Base-by-base conservation (phyloP, 2,113 vertebrate genomes). In the Mormoops blainvillei region DNA sequence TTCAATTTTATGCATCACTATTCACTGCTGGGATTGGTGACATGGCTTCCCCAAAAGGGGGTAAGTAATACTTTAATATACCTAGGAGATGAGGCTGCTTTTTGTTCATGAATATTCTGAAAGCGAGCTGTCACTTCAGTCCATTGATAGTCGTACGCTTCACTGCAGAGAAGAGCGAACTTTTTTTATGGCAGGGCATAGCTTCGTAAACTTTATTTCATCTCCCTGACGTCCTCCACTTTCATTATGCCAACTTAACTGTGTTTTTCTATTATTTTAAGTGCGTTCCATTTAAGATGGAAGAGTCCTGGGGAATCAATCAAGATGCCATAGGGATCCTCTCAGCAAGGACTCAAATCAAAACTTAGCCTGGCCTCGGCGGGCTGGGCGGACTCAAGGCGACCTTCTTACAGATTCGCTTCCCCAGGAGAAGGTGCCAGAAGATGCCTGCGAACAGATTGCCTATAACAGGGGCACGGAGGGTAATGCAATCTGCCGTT, bases 61-160 rank as follows among this genome's bases (percentile, higher is more conserved):
- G 99, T 99, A 98, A 99, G 99, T 98, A 99, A 98, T 99, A 99
- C 99, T 99, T 99, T 99, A 99, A 99, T 99, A 99, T 99, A 99
- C 99, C 99, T 99, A 99, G 98, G 99, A 99, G 99, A 99, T 99
- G 99, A 99, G 98, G 98, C 98, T 98, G 98, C 98, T 97, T 99
- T 98, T 20, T 12, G 50, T 77, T 99, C 99, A 99, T 99, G 99
- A 99, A 99, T 99, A 99, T 99, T 99, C 99, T 99, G 99, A 99
- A 99, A 99, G 99, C 98, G 98, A 98, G 98, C 99, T 99, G 99
- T 99, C 99, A 99, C 98, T 98, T 98, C 98, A 98, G 98, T 98
- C 99, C 99, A 99, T 98, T 99, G 99, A 99, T 99, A 99, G 99
- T 98, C 98, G 97, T 97, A 98, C 93, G 98, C 98, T 99, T 98